Evolutionary conservation across 2,797 vertebrate species (phyloP), one percentile per base, ranked within the genome.

Genomic region (Vireo griseus): DNA sequence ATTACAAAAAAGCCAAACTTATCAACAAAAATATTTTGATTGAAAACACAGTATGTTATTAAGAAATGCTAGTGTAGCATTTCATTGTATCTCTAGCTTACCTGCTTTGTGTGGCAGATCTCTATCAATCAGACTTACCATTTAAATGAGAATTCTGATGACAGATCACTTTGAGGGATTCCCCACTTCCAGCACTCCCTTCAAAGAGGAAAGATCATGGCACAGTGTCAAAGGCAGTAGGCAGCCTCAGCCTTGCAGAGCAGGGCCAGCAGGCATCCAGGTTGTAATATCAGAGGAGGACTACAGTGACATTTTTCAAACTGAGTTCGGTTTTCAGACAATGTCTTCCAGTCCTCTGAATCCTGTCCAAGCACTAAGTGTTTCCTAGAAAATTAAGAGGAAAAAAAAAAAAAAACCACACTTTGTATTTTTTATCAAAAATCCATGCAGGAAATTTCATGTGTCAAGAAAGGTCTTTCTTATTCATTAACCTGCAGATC

Each of bases 1-100:
- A 83, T 92, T 94, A 96, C 88, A 90, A 92, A 95, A 95, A 95
- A 86, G 71, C 58, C 93, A 89, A 83, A 91, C 75, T 65, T 85
- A 77, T 73, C 92, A 94, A 89, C n/a, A 61, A 59, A 92, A 94
- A 63, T 71, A 85, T 95, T 92, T 85, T 89, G n/a, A 92, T 15
- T 85, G 62, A 87, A 90, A 90, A 66, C 47, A 65, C 71, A 82
- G 85, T 62, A 33, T 24, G 55, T 45, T 44, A 75, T 54, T 87
- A 79, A 66, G 77, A 86, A 95, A 65, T 33, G 28, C 31, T 44
- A 44, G 19, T 20, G 37, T 29, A 58, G 50, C 35, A 80, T 26
- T 83, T 80, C 39, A 17, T 20, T 77, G 57, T 33, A 85, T 42
- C 63, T 69, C 59, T 24, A 31, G 40, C 31, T 76, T 74, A 90